A percentile compares a stretch with the other conserved stretches of the same genome.
Conservation (phyloP, 1,140 invertebrate species). For the Drosophila sp. region DNA sequence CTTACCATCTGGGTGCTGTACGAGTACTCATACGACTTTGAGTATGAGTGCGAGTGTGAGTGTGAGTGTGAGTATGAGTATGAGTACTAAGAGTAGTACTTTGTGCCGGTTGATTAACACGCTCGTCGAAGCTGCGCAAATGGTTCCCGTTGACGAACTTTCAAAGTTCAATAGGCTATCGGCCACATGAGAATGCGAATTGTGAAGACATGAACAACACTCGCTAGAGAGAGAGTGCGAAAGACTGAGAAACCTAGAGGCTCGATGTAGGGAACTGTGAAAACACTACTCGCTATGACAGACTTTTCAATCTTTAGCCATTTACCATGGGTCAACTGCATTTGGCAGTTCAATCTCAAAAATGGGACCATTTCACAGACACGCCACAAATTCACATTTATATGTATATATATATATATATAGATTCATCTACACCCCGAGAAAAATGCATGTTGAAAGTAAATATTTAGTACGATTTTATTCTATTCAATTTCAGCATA, state of each 20-base stretch:
- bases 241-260: background rate
- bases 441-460: too few relatives aligned
- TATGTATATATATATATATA: too few relatives aligned
- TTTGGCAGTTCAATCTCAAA: slow-evolving; percentile 43
- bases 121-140: slow-evolving; percentile 42
- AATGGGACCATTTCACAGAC: slow-evolving; percentile 45
- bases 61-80: background rate
- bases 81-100: slow-evolving; percentile 1
- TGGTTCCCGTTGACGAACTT: slow-evolving; percentile 52
- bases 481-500: too few relatives aligned
- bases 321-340: slow-evolving; percentile 50
- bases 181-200: slow-evolving; percentile 32
- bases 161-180: slow-evolving; percentile 74
- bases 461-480: too few relatives aligned
- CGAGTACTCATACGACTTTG: background rate
- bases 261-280: too few relatives aligned
- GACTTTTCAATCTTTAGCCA: slow-evolving; percentile 33
- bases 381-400: too few relatives aligned
- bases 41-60: background rate
- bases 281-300: slow-evolving; percentile 20
- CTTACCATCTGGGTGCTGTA: slow-evolving; percentile 14
- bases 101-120: slow-evolving; percentile 62
- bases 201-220: slow-evolving; percentile 10
- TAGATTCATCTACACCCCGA: background rate
- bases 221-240: background rate